A percentile compares a stretch with the other conserved stretches of the same genome.
phyloP scores from a whole-genome alignment of 2,888 invertebrate species.

The Drosophila atripex region DNA sequence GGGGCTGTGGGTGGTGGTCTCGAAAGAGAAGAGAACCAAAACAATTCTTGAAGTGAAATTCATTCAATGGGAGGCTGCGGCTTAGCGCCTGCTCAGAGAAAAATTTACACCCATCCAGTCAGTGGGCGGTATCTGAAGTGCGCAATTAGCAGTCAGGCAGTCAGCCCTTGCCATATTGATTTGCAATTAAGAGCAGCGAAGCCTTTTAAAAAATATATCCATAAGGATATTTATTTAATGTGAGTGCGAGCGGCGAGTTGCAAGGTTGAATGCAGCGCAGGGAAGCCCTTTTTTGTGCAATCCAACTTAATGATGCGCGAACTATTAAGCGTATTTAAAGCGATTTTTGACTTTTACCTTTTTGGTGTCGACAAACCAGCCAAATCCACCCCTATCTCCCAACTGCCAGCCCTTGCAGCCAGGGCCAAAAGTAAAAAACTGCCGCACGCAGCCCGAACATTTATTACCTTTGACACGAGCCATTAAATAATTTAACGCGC shows the following conservation, averaged over 20 bases:
- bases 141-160: slow-evolving; percentile 62
- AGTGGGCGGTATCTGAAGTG: slow-evolving; percentile 34
- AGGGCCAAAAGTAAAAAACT: slow-evolving; percentile 33
- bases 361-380: slow-evolving; percentile 8
- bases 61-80: slow-evolving; percentile 11
- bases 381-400: background rate
- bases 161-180: slow-evolving; percentile 61
- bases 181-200: slow-evolving; percentile 62
- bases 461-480: slow-evolving; percentile 74
- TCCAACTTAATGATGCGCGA: slow-evolving; percentile 74
- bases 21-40: slow-evolving; percentile 7
- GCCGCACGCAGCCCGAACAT: slow-evolving; percentile 49
- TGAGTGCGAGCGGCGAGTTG: background rate
- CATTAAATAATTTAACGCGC: slow-evolving; percentile 67
- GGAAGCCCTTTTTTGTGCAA: slow-evolving; percentile 51
- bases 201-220: slow-evolving; percentile 39
- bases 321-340: slow-evolving; percentile 74
- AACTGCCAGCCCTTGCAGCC: background rate
- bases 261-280: slow-evolving; percentile 4
- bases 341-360: slow-evolving; percentile 36
- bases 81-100: slow-evolving; percentile 13
- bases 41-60: slow-evolving; percentile 20
- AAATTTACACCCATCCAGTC: slow-evolving; percentile 37
- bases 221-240: slow-evolving; percentile 36
- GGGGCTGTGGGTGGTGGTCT: background rate